phyloP scores from a whole-genome alignment of 2,888 invertebrate species.

The Neoitamus cyanurus region DNA sequence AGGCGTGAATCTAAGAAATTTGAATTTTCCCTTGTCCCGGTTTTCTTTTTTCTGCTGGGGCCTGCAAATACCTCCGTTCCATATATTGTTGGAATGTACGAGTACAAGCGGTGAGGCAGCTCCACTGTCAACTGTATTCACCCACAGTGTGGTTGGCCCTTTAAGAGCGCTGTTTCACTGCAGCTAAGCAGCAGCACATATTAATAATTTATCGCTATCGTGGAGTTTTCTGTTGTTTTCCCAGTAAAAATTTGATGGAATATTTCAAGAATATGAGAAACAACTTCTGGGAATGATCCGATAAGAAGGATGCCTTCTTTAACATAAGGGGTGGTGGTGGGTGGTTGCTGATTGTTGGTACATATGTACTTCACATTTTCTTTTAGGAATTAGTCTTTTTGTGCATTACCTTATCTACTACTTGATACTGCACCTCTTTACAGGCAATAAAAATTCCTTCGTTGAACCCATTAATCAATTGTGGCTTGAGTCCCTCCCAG shows the following conservation, averaged over 20 bases:
- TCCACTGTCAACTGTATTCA: slow-evolving; percentile 12
- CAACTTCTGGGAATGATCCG: slow-evolving; percentile 37
- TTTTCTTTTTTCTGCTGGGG: not conserved
- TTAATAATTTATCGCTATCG: slow-evolving; percentile 14
- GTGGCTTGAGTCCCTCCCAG: not conserved
- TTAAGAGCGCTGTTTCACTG: slow-evolving; percentile 1
- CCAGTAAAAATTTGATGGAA: slow-evolving; percentile 39
- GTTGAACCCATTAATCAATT: not conserved
- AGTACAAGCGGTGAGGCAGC: not conserved
- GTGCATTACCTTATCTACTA: not conserved
- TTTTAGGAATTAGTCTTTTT: not conserved
- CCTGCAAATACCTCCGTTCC: not conserved
- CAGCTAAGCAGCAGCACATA: not conserved
- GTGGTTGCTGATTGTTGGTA: not conserved
- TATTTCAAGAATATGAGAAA: slow-evolving; percentile 31
- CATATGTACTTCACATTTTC: too few species aligned
- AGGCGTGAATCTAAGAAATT: slow-evolving; percentile 12
- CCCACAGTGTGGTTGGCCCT: not conserved
- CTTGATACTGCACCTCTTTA: not conserved
- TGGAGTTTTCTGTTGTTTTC: not conserved
- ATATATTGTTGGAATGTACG: not conserved
- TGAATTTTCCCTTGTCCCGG: slow-evolving; percentile 5
- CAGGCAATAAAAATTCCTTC: not conserved
- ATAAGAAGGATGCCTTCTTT: not conserved
- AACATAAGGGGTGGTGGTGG: not conserved